phyloP scores from a whole-genome alignment of 1,140 invertebrate genomes.

The Druon quercuslanigerum region DNA sequence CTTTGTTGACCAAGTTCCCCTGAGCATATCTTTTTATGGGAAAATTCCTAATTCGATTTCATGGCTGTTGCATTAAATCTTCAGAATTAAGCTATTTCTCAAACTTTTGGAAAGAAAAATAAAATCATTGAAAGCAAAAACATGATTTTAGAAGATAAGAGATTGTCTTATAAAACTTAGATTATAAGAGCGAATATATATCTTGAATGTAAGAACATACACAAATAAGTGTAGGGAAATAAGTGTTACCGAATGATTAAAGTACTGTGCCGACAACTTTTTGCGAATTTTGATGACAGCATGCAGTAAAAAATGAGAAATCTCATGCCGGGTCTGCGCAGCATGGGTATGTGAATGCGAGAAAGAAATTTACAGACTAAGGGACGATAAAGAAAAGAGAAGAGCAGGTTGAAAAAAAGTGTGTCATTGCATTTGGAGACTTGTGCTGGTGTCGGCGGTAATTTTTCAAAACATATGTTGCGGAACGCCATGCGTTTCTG shows the following conservation, averaged over 20 bases:
- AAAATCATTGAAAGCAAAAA: too few relatives aligned
- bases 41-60: too few relatives aligned
- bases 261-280: constrained; percentile 2
- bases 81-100: too few relatives aligned
- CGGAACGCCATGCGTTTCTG: not conserved
- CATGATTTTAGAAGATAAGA: too few relatives aligned
- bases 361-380: constrained; percentile 9
- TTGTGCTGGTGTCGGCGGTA: constrained; percentile 13
- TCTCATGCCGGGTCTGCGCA: not conserved
- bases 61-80: too few relatives aligned
- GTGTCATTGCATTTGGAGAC: not conserved
- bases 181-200: too few relatives aligned
- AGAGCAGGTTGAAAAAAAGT: not conserved
- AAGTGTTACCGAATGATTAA: constrained; percentile 19
- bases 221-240: not conserved
- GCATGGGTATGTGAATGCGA: constrained; percentile 10
- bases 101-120: too few relatives aligned
- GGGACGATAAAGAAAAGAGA: constrained; percentile 14
- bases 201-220: not conserved
- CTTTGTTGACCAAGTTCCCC: too few relatives aligned
- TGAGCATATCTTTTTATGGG: too few relatives aligned
- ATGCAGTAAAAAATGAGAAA: constrained; percentile 25
- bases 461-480: constrained; percentile 26
- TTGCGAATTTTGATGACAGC: constrained; percentile 14
- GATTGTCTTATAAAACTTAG: too few relatives aligned